Evolutionary conservation across 92 coral and sea anemone species (phyloP).

Genomic region (Zoanthus sociatus): DNA sequence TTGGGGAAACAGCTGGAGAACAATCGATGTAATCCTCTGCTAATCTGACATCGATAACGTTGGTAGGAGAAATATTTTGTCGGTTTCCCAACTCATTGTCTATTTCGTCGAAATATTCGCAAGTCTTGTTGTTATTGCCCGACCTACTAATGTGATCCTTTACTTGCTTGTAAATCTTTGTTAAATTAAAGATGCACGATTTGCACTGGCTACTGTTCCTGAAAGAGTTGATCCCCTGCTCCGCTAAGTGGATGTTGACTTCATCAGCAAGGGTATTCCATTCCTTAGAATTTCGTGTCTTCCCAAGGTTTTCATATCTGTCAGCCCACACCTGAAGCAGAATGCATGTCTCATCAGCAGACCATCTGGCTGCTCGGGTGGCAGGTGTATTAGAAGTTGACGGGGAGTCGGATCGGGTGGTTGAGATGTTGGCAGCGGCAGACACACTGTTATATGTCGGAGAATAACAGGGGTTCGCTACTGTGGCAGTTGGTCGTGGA

Average conservation of each 20-base stretch:
- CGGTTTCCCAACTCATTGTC: background rate
- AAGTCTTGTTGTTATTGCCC: background rate
- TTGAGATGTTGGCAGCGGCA: too few species aligned
- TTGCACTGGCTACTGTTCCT: background rate
- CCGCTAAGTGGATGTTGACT: background rate
- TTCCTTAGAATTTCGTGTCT: background rate
- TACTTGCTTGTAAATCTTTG: background rate
- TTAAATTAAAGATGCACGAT: background rate
- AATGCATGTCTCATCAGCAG: too few species aligned
- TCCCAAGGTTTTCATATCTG: background rate
- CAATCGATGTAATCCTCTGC: too few species aligned
- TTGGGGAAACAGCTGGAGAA: too few species aligned
- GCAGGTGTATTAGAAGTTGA: too few species aligned
- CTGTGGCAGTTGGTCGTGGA: too few species aligned
- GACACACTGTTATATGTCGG: too few species aligned
- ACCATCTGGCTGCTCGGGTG: too few species aligned
- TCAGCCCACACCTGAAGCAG: background rate
- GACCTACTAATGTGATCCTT: background rate
- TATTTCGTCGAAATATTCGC: background rate
- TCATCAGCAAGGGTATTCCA: background rate
- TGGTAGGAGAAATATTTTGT: background rate
- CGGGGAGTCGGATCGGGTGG: too few species aligned
- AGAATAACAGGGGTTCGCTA: too few species aligned
- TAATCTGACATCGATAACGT: too few species aligned
- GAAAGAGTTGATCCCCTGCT: background rate